Evolutionary conservation across 2,797 vertebrate species (phyloP).

Genomic region (Lophius americanus): DNA sequence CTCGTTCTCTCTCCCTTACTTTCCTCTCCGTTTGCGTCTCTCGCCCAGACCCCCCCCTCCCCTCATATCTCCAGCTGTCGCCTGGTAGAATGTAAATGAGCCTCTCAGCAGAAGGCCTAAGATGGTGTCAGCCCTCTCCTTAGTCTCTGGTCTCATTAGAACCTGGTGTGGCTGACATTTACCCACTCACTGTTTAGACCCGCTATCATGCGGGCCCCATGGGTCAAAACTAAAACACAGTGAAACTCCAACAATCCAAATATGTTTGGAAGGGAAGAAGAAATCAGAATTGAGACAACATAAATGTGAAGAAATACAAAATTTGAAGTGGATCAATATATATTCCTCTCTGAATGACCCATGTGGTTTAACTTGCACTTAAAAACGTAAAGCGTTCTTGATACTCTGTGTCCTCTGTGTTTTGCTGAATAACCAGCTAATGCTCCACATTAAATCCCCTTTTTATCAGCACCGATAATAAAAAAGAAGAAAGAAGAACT

Average conservation of each 20-base stretch:
- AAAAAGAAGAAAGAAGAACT: not conserved
- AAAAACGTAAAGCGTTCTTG: not conserved
- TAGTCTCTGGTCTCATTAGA: constrained; percentile 73
- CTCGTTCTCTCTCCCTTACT: not conserved
- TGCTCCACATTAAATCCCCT: not conserved
- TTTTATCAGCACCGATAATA: not conserved
- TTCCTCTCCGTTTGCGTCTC: constrained; percentile 7
- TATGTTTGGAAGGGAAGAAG: constrained; percentile 13
- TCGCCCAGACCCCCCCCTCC: constrained; percentile 17
- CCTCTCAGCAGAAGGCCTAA: constrained; percentile 54
- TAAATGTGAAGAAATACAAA: not conserved
- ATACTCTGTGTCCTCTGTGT: constrained; percentile 20
- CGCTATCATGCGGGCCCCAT: constrained; percentile 54
- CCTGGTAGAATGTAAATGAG: constrained; percentile 75
- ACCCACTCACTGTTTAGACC: constrained; percentile 64
- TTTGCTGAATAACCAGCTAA: constrained; percentile 16
- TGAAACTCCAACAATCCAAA: constrained; percentile 35
- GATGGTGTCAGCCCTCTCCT: constrained; percentile 66
- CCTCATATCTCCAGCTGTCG: constrained; percentile 65
- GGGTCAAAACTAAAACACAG: constrained; percentile 67
- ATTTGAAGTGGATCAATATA: not conserved
- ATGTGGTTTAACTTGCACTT: constrained; percentile 6
- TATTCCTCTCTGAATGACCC: not conserved
- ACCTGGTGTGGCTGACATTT: constrained; percentile 71
- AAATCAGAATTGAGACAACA: not conserved